phyloP scores from a whole-genome alignment of 1,140 invertebrate species.

The Pristionchus pacificus region DNA sequence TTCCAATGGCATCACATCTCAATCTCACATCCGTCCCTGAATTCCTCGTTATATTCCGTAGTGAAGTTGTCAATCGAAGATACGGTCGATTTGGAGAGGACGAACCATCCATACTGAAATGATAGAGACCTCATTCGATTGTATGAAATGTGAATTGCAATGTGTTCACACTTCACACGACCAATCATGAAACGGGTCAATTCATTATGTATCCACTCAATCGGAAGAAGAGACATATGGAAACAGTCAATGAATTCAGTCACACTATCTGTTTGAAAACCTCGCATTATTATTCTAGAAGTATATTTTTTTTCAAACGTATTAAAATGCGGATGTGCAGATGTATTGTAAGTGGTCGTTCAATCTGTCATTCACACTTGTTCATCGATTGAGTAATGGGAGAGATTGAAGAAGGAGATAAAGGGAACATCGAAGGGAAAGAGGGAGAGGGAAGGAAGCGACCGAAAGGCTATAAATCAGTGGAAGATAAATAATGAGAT shows the following conservation, averaged over 20 bases:
- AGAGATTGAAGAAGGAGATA: no score
- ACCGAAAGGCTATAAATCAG: neutral
- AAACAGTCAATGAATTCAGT: no score
- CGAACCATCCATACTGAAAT: slow-evolving; percentile 54
- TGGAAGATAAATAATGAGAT: neutral
- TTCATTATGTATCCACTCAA: no score
- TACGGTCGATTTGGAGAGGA: slow-evolving; percentile 46
- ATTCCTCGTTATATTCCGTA: slow-evolving; percentile 51
- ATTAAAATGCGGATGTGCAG: neutral
- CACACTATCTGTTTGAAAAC: no score
- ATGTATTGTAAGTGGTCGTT: neutral
- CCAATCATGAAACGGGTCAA: no score
- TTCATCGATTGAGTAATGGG: no score
- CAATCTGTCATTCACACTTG: no score
- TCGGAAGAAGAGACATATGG: no score
- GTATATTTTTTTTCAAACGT: neutral
- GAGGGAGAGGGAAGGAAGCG: neutral
- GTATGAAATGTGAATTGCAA: no score
- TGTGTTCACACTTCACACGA: no score
- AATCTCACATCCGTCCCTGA: slow-evolving; percentile 51
- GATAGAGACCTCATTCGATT: no score
- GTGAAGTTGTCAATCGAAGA: slow-evolving; percentile 45
- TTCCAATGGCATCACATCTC: slow-evolving; percentile 53
- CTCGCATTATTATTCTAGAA: no score
- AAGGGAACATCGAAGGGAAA: neutral